phyloP scores from a whole-genome alignment of 2,113 vertebrate species.

The Fulica atra region DNA sequence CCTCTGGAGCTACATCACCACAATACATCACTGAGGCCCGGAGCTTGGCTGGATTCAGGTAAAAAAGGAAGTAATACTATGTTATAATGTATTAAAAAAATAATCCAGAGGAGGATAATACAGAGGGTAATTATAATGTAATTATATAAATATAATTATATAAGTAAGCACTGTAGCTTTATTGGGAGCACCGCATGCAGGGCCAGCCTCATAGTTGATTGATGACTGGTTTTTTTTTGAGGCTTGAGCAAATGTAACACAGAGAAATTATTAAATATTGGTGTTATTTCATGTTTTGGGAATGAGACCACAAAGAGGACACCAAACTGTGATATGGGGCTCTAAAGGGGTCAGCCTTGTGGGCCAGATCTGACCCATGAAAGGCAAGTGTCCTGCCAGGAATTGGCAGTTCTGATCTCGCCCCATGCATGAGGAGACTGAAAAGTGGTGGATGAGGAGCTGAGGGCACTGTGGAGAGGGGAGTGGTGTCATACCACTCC shows the following conservation, averaged over 20 bases:
- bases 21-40: conserved; percentile 5
- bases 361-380: background rate
- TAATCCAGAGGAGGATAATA: background rate
- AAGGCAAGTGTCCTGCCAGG: background rate
- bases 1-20: conserved; percentile 42
- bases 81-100: conserved; percentile 24
- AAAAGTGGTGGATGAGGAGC: background rate
- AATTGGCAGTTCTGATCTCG: background rate
- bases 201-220: background rate
- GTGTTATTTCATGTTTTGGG: background rate
- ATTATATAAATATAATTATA: conserved; percentile 48
- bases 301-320: background rate
- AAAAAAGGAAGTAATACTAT: background rate
- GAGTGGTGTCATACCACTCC: rapidly evolving
- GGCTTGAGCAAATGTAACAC: background rate
- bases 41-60: conserved; percentile 18
- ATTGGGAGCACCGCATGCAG: background rate
- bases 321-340: background rate
- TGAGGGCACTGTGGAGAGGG: background rate
- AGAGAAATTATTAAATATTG: background rate
- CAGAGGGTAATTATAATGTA: conserved; percentile 35
- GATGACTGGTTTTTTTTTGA: background rate
- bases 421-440: background rate
- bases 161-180: background rate
- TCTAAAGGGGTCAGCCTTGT: background rate